Conservation (phyloP, 2,797 vertebrate genomes). For the Mionectes olivaceus region DNA sequence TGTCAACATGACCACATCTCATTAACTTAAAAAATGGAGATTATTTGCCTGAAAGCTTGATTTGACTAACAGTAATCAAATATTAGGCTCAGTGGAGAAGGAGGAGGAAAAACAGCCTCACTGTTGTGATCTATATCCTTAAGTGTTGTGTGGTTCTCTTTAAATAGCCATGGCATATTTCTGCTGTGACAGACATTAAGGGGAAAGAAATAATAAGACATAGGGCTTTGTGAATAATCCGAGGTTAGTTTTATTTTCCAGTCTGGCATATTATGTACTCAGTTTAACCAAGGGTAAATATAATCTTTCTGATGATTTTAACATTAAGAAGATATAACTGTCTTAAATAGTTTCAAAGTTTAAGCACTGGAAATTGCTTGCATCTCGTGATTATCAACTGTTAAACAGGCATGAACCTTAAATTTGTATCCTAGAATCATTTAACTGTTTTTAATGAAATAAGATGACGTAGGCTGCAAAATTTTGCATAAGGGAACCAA, state of each 20-base stretch:
- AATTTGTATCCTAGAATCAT: constrained; percentile 58
- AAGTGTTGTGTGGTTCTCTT: constrained; percentile 75
- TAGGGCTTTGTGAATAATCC: constrained; percentile 74
- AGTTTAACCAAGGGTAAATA: constrained; percentile 74
- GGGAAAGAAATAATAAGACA: constrained; percentile 64
- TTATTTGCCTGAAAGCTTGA: constrained; percentile 85
- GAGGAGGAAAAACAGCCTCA: constrained; percentile 42
- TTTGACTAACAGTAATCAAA: constrained; percentile 85
- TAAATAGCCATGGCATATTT: constrained; percentile 78
- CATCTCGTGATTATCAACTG: constrained; percentile 30
- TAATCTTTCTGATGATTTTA: constrained; percentile 58
- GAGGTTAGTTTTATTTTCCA: constrained; percentile 77
- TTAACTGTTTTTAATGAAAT: constrained; percentile 70
- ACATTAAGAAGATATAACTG: constrained; percentile 70
- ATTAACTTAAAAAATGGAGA: constrained; percentile 85
- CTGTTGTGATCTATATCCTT: constrained; percentile 74
- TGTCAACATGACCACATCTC: constrained; percentile 83
- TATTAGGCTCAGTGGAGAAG: constrained; percentile 75
- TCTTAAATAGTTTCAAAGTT: constrained; percentile 65
- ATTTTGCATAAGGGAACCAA: constrained; percentile 56
- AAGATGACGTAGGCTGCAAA: constrained; percentile 54
- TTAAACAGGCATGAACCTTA: constrained; percentile 69
- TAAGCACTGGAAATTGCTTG: constrained; percentile 53
- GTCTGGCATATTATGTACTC: constrained; percentile 75
- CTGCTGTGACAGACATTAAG: constrained; percentile 78